Evolutionary conservation across 1,140 invertebrate species (phyloP).

Genomic region (Penaeus vannamei): DNA sequence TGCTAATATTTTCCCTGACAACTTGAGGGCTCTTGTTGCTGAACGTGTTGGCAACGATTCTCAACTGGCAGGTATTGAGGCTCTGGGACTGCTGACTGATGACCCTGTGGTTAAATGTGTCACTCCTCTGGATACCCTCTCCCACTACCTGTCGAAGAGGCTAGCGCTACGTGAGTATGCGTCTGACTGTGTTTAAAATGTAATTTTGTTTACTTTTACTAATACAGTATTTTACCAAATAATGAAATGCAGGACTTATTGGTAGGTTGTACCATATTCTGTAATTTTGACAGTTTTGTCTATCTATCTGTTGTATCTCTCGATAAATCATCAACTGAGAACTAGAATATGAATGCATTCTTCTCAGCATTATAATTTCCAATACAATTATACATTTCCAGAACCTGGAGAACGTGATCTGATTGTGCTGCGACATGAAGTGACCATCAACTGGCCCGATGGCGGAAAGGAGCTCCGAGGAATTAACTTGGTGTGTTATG

Average conservation of each 20-base stretch:
- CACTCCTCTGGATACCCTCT: slow-evolving; percentile 93
- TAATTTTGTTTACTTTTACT: too few relatives aligned
- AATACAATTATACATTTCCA: background rate
- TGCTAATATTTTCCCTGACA: slow-evolving; percentile 92
- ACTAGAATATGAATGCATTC: background rate
- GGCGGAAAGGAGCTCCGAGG: slow-evolving; percentile 85
- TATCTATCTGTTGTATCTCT: background rate
- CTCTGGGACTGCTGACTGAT: slow-evolving; percentile 90
- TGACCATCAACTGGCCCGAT: slow-evolving; percentile 93
- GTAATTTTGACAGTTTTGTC: background rate
- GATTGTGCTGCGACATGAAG: slow-evolving; percentile 93
- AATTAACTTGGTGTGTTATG: slow-evolving; percentile 95
- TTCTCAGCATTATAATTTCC: background rate
- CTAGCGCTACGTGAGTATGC: slow-evolving; percentile 81
- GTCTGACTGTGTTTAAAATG: background rate
- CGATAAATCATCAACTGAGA: background rate
- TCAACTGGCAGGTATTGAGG: slow-evolving; percentile 82
- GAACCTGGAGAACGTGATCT: slow-evolving; percentile 87
- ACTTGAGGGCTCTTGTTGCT: slow-evolving; percentile 84
- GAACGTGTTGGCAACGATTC: slow-evolving; percentile 83
- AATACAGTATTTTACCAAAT: too few relatives aligned
- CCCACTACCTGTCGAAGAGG: slow-evolving; percentile 78
- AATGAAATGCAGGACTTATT: too few relatives aligned
- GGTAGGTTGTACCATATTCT: too few relatives aligned
- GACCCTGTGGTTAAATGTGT: slow-evolving; percentile 84